Conservation (phyloP, 2,797 vertebrate species). For the Atherinosoma microstoma region DNA sequence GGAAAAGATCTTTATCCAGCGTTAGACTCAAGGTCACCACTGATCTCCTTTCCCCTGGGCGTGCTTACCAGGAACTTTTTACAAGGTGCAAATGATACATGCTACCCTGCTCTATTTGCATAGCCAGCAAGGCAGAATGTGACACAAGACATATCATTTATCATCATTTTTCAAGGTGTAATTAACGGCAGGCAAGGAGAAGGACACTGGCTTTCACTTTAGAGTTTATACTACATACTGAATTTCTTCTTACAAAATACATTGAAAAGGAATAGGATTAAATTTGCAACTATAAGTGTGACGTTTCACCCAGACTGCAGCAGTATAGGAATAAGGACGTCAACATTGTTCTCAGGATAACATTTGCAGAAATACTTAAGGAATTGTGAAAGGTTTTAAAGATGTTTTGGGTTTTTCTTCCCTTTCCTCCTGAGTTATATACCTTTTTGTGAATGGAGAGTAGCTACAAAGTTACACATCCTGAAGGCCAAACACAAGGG, state of each 20-base stretch:
- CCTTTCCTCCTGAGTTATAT: background rate
- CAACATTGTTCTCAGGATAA: background rate
- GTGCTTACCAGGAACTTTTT: constrained; percentile 80
- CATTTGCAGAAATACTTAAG: background rate
- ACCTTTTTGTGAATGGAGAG: background rate
- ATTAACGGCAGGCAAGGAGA: constrained; percentile 37
- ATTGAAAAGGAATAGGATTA: background rate
- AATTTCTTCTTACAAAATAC: background rate
- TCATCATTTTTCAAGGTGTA: constrained; percentile 47
- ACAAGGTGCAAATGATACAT: constrained; percentile 73
- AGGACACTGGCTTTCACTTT: constrained; percentile 15
- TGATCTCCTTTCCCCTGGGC: constrained; percentile 78
- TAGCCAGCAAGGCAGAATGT: constrained; percentile 28
- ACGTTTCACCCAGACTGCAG: too few relatives aligned
- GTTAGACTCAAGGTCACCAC: constrained; percentile 82
- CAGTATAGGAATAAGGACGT: background rate
- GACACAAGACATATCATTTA: constrained; percentile 42
- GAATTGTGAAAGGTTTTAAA: background rate
- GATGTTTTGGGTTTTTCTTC: background rate
- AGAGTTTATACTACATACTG: background rate
- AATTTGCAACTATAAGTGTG: too few relatives aligned
- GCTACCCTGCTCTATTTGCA: constrained; percentile 39
- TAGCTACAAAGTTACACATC: background rate
- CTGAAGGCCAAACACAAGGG: background rate
- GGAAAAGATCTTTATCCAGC: constrained; percentile 81